A percentile compares a stretch with the other conserved stretches of the same genome.
phyloP scores from a whole-genome alignment of 2,888 invertebrate genomes.

The Eristalinus aeneus region DNA sequence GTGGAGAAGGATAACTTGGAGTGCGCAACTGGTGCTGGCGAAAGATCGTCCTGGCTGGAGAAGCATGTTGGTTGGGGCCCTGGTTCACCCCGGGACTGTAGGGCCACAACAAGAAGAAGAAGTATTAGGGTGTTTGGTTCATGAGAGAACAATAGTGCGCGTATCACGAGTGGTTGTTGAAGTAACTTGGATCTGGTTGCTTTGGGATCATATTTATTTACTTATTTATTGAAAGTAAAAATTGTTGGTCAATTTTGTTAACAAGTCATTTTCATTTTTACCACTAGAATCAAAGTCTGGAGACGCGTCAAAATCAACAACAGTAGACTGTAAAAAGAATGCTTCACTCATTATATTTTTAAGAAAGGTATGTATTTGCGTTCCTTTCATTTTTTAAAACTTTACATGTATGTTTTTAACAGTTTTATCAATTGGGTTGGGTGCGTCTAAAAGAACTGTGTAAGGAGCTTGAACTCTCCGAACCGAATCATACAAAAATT shows the following conservation, averaged over 20 bases:
- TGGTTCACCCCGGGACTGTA: too few relatives aligned
- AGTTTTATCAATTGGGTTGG: constrained; percentile 95
- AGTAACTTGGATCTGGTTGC: too few relatives aligned
- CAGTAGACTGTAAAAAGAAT: constrained; percentile 70
- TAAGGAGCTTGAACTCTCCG: constrained; percentile 87
- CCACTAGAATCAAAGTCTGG: constrained; percentile 49
- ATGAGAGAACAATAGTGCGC: too few relatives aligned
- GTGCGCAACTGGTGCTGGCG: too few relatives aligned
- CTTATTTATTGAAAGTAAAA: background rate
- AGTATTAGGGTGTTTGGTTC: too few relatives aligned
- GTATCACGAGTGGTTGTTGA: too few relatives aligned
- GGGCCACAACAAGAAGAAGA: too few relatives aligned
- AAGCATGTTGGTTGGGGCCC: too few relatives aligned
- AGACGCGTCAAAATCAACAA: constrained; percentile 75
- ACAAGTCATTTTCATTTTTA: constrained; percentile 12
- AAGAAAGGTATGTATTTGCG: constrained; percentile 86
- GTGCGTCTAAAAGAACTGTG: constrained; percentile 96
- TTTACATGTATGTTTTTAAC: constrained; percentile 36
- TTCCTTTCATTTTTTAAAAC: constrained; percentile 25
- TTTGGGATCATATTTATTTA: background rate
- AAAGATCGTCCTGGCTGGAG: too few relatives aligned
- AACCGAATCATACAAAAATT: constrained; percentile 88
- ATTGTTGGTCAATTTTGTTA: background rate
- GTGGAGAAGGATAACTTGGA: too few relatives aligned
- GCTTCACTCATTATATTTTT: constrained; percentile 85